These are phyloP conservation scores for Corydoras sp. DNA, from an alignment of 2,113 vertebrate genomes.

Conservation along the genomic window DNA sequence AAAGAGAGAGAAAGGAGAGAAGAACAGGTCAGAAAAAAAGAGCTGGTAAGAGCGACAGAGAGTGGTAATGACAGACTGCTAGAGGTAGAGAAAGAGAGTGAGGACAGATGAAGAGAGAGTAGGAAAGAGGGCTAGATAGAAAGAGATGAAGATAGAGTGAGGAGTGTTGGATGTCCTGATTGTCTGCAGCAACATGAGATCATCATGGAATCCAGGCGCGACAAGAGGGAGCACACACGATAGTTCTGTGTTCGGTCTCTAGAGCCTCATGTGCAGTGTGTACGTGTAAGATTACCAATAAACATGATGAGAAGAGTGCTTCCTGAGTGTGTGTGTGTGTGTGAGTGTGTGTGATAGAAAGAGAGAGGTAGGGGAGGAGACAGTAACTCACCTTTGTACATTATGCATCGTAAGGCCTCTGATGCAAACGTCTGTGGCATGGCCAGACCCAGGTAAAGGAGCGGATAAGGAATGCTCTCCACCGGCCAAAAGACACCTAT, in stretches of 20 bases:
- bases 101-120: constrained; percentile 18
- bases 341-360: constrained; percentile 15
- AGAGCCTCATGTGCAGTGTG: neutral
- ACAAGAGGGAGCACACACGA: neutral
- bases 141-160: neutral
- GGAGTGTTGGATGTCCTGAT: constrained; percentile 16
- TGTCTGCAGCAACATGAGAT: constrained; percentile 34
- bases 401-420: constrained; percentile 69
- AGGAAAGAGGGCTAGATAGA: neutral
- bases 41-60: neutral
- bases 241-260: neutral
- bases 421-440: constrained; percentile 72
- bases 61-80: constrained; percentile 8
- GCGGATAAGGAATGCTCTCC: constrained; percentile 72
- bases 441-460: constrained; percentile 66
- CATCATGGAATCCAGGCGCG: constrained; percentile 7
- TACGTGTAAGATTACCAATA: constrained; percentile 56
- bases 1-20: neutral
- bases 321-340: constrained; percentile 3
- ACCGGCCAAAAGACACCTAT: constrained; percentile 73
- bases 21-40: neutral
- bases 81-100: neutral
- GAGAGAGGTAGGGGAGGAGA: too few species aligned
- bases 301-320: constrained; percentile 61
- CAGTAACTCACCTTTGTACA: constrained; percentile 65